Evolutionary conservation across 2,113 vertebrate genomes (phyloP), one percentile per base, ranked within the genome.

Genomic region (Carettochelys insculpta): DNA sequence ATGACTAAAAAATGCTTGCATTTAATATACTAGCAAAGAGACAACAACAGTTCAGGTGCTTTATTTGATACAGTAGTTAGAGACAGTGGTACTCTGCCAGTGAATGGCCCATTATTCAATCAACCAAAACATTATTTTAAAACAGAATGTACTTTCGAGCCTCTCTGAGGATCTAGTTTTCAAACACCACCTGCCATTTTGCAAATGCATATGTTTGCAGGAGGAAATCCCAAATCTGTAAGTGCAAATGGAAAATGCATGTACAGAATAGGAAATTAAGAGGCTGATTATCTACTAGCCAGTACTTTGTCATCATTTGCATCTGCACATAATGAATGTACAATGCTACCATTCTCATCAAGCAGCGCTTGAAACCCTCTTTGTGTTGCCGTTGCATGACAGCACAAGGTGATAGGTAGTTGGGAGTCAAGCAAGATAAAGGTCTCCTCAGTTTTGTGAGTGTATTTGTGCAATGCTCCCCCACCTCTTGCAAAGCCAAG

Each of bases 381-480:
- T 1, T 0, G 25, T 13, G 50, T 24, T 43, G 34, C 34, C 25
- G 56, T 7, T 75, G 2, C 45, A 4, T 34, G 43, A 34, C 22
- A 83, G 4, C 31, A 51, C 14, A 61, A 77, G 25, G 1, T 81
- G 3, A 1, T 4, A 53, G 31, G 31, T 65, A 43, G 16, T 50
- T 61, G 90, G 43, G 80, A 82, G 31, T 71, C 38, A 71, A 22
- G 31, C 34, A 61, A 13, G 58, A 7, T 82, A 71, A 50, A 0
- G 3, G 56, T 27, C 5, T 27, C 14, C 3, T 14, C 8, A 12
- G 52, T 88, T 54, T 82, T 90, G 4, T 88, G 24, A 11, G 1
- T 0, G 0, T 24, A 16, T 41, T 80, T 83, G 25, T 24, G 13
- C 3, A 50, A 0, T 6, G 20, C 1, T 80, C 1, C 0, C 5